Conservation (phyloP, 2,113 vertebrate genomes). For the Neoarius graeffei region DNA sequence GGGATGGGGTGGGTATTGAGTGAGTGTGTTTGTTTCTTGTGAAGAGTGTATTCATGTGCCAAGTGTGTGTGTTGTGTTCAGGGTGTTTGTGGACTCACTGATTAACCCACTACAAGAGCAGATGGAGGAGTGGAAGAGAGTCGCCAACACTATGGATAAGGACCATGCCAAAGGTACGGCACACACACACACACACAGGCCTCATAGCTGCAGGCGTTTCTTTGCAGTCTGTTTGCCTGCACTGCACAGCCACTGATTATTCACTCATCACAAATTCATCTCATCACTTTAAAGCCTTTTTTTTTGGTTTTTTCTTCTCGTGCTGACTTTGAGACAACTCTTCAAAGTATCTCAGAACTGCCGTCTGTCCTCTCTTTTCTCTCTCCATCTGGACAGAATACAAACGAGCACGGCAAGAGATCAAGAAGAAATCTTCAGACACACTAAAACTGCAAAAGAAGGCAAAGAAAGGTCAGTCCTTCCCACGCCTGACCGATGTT, state of each 20-base stretch:
- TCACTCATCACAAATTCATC: constrained; percentile 13
- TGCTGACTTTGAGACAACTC: not conserved
- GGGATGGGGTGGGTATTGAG: too few relatives aligned
- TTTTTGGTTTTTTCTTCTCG: not conserved
- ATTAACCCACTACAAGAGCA: constrained; percentile 95
- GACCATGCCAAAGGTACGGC: constrained; percentile 88
- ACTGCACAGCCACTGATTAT: not conserved
- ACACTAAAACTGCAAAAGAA: constrained; percentile 97
- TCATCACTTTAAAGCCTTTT: not conserved
- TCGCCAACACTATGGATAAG: constrained; percentile 90
- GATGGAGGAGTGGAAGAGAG: constrained; percentile 97
- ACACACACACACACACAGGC: constrained; percentile 19
- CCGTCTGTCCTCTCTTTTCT: not conserved
- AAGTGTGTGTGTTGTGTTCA: constrained; percentile 55
- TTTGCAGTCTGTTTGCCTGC: not conserved
- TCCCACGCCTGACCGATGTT: not conserved
- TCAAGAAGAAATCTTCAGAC: constrained; percentile 96
- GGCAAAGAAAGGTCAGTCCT: constrained; percentile 88
- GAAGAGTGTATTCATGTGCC: not conserved
- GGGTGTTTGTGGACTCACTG: constrained; percentile 89
- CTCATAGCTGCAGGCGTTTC: constrained; percentile 19
- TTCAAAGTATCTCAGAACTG: not conserved
- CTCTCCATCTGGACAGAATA: constrained; percentile 77
- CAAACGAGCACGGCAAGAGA: constrained; percentile 92
- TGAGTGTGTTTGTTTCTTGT: not conserved